Evolutionary conservation across 2,888 invertebrate species (phyloP).

Genomic region (Patella caerulea): DNA sequence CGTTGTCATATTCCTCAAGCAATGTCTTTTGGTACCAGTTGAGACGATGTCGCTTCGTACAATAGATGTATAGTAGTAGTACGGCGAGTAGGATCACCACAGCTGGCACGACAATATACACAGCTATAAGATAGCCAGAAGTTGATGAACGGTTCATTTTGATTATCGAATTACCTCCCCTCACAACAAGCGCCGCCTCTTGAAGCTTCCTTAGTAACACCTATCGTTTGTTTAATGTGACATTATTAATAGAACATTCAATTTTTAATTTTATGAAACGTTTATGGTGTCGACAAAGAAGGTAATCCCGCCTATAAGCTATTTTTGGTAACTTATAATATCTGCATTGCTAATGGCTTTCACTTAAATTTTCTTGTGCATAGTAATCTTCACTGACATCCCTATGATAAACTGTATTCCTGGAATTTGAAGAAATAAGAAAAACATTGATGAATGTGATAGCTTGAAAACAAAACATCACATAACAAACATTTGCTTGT

Average conservation of each 20-base stretch:
- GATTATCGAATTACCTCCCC: constrained; percentile 2
- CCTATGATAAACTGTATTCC: no score
- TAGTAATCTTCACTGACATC: no score
- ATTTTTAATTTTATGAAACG: no score
- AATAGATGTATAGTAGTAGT: constrained; percentile 74
- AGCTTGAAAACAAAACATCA: no score
- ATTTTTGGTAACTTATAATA: no score
- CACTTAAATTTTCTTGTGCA: no score
- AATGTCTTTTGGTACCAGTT: constrained; percentile 78
- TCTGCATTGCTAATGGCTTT: no score
- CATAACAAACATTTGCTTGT: no score
- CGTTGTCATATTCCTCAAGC: constrained; percentile 71
- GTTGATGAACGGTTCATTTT: neutral
- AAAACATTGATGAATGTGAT: no score
- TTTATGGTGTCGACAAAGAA: no score
- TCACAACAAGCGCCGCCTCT: constrained; percentile 1
- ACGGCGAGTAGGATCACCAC: constrained; percentile 36
- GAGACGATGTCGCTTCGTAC: constrained; percentile 75
- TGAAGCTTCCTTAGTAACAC: constrained; percentile 4
- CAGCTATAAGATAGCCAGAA: constrained; percentile 36
- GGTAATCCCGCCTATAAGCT: no score
- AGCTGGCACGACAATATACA: constrained; percentile 36
- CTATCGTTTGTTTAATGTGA: neutral
- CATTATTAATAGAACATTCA: neutral
- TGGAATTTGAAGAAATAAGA: no score